Percentiles rank a stretch among this genome's conserved stretches.
These are phyloP conservation scores for Stomorhina lunata DNA, from an alignment of 2,888 invertebrate species.

Conservation along the genomic window DNA sequence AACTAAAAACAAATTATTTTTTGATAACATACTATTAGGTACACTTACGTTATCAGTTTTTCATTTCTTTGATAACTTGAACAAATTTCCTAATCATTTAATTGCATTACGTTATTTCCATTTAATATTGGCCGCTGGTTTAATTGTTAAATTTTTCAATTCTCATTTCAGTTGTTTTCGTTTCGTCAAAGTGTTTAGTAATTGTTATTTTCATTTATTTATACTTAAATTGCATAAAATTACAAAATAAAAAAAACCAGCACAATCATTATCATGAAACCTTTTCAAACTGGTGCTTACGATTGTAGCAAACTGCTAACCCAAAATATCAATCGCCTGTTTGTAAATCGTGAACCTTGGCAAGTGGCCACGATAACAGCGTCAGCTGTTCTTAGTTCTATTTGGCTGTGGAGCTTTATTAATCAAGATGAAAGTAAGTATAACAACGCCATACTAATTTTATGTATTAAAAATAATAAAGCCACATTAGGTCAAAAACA, in stretches of 20 bases:
- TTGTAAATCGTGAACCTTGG: constrained; percentile 89
- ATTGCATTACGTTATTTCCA: background rate
- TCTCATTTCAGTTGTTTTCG: constrained; percentile 63
- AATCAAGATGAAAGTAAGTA: constrained; percentile 86
- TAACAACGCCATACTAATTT: too few species aligned
- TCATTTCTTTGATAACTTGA: constrained; percentile 33
- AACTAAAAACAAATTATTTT: background rate
- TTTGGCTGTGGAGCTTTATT: constrained; percentile 88
- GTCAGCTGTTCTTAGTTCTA: constrained; percentile 85
- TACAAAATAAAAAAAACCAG: background rate
- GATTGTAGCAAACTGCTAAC: constrained; percentile 77
- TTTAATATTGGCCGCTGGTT: background rate
- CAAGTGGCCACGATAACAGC: constrained; percentile 89
- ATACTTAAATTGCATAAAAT: background rate
- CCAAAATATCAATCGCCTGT: constrained; percentile 82
- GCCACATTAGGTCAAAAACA: too few species aligned
- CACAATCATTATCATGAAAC: constrained; percentile 70
- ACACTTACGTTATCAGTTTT: constrained; percentile 19
- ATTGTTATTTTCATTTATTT: constrained; percentile 11
- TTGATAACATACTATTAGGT: too few species aligned
- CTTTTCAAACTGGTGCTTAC: constrained; percentile 67
- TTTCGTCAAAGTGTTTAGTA: constrained; percentile 48
- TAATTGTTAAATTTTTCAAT: constrained; percentile 21
- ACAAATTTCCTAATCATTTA: constrained; percentile 9
- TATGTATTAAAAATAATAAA: too few species aligned